A percentile compares a stretch with the other conserved stretches of the same genome.
These are phyloP conservation scores for Therioaphis trifolii DNA, from an alignment of 2,888 invertebrate species.

Conservation along the genomic window DNA sequence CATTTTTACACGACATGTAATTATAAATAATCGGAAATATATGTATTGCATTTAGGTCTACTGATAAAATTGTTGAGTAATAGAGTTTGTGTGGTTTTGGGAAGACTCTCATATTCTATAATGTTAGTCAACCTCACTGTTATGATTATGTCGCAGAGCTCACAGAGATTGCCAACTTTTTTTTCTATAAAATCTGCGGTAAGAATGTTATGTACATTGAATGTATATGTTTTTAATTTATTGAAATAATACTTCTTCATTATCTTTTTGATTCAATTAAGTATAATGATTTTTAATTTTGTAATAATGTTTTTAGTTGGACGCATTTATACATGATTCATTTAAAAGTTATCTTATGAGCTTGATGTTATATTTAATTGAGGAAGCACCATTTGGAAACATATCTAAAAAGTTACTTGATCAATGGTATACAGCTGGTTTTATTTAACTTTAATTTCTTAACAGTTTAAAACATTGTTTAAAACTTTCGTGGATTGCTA, in stretches of 20 bases:
- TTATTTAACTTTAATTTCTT: no score
- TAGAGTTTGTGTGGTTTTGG: slow-evolving; percentile 5
- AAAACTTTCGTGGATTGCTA: no score
- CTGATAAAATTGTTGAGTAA: background rate
- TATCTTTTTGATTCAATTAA: no score
- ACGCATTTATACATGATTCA: slow-evolving; percentile 14
- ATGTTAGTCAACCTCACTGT: slow-evolving; percentile 37
- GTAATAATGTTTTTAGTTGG: background rate
- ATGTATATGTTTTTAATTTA: no score
- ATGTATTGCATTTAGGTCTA: background rate
- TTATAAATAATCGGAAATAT: no score
- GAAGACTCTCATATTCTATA: slow-evolving; percentile 24
- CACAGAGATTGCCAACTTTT: background rate
- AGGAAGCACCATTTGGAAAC: slow-evolving; percentile 35
- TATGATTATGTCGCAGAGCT: slow-evolving; percentile 20
- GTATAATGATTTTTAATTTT: no score
- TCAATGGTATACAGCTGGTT: slow-evolving; percentile 8
- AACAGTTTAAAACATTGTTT: no score
- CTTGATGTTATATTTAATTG: background rate
- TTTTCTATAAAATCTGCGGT: background rate
- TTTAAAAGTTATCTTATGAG: slow-evolving; percentile 26
- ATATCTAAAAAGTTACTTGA: background rate
- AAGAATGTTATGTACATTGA: background rate
- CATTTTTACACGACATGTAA: no score
- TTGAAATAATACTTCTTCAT: background rate